Evolutionary conservation across 2,797 vertebrate genomes (phyloP).

Genomic region (Podarcis siculus): DNA sequence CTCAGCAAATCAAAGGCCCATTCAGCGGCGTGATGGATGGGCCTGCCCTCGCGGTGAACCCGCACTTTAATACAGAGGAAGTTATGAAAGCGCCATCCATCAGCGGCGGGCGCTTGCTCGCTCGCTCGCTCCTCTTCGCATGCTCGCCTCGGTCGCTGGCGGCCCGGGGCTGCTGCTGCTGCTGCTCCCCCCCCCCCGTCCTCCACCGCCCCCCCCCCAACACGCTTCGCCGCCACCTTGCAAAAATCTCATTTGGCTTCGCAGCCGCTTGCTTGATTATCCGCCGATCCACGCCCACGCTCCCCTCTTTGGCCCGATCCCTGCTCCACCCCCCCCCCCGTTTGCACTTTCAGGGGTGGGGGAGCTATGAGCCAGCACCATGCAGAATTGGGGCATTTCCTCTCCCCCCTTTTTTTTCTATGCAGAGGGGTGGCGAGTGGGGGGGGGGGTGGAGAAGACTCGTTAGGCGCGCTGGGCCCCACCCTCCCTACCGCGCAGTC

Average conservation of each 20-base stretch:
- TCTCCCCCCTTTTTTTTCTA: not conserved
- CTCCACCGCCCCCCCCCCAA: not conserved
- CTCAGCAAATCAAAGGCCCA: slow-evolving; percentile 47
- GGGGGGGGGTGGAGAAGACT: not conserved
- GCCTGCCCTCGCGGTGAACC: slow-evolving; percentile 41
- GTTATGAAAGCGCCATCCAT: slow-evolving; percentile 47
- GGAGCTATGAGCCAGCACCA: not conserved
- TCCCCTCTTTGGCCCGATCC: not conserved
- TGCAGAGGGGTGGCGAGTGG: not conserved
- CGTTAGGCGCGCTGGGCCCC: not conserved
- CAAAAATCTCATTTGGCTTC: not conserved
- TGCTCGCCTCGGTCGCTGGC: not conserved
- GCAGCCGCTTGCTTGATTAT: not conserved
- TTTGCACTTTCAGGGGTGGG: not conserved
- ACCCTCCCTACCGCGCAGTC: not conserved
- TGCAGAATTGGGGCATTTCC: too few species aligned
- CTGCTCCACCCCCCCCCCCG: too few species aligned
- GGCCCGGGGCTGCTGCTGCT: slow-evolving; percentile 6
- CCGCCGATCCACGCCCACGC: not conserved
- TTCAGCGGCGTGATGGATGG: slow-evolving; percentile 40
- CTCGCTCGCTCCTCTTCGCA: not conserved
- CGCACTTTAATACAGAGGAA: slow-evolving; percentile 45
- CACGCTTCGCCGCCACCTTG: not conserved
- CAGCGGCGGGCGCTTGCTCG: slow-evolving; percentile 15
- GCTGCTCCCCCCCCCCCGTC: not conserved